phyloP scores from a whole-genome alignment of 2,113 vertebrate species.

The Rattus rattus region DNA sequence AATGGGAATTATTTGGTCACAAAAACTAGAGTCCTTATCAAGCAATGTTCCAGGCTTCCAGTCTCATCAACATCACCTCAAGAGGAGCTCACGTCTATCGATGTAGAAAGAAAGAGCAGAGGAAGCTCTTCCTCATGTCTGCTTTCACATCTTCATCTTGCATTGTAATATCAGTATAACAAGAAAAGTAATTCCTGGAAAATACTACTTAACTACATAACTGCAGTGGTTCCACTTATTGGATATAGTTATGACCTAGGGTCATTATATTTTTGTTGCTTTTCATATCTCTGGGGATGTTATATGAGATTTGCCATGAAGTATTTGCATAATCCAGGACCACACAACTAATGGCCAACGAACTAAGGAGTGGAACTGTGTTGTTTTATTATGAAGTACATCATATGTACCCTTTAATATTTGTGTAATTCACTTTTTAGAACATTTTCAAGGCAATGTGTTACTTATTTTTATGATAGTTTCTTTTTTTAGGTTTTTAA shows the following conservation, averaged over 20 bases:
- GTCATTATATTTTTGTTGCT: slow-evolving; percentile 34
- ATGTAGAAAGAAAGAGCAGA: neutral
- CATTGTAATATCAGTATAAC: neutral
- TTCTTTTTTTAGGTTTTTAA: neutral
- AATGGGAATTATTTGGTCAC: neutral
- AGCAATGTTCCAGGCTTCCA: neutral
- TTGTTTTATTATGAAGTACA: neutral
- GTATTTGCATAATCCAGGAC: neutral
- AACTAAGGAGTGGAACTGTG: neutral
- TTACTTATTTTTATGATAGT: neutral
- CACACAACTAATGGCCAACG: neutral
- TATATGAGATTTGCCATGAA: neutral
- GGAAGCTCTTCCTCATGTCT: neutral
- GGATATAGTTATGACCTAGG: neutral
- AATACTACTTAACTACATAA: neutral
- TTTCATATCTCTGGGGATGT: neutral
- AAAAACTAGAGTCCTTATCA: neutral
- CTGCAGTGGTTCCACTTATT: neutral
- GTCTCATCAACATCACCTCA: neutral
- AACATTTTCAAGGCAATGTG: neutral
- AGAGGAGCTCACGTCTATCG: neutral
- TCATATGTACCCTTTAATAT: neutral
- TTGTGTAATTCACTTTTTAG: neutral
- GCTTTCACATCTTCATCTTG: neutral
- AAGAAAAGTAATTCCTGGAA: neutral